Conservation (phyloP, 2,797 vertebrate genomes). For the Thunnus albacares region DNA sequence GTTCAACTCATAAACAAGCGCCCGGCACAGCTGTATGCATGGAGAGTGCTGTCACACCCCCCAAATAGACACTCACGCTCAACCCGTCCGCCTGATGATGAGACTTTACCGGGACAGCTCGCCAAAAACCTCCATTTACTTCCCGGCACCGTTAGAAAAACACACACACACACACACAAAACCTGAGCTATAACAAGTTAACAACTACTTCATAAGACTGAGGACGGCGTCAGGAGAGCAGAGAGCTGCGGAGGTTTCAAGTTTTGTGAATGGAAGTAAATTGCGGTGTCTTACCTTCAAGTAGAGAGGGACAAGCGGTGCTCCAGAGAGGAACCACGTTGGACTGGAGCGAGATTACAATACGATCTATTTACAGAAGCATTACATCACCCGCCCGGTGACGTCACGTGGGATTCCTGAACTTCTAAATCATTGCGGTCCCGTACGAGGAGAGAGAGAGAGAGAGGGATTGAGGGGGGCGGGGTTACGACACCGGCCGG, state of each 20-base stretch:
- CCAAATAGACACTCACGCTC: slow-evolving; percentile 73
- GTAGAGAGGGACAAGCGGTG: slow-evolving; percentile 91
- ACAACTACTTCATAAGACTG: background rate
- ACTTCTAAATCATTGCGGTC: slow-evolving; percentile 99
- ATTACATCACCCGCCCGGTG: slow-evolving; percentile 98
- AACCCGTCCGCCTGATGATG: slow-evolving; percentile 53
- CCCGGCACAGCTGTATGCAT: slow-evolving; percentile 66
- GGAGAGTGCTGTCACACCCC: slow-evolving; percentile 78
- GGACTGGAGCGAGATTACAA: slow-evolving; percentile 99
- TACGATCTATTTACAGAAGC: slow-evolving; percentile 99
- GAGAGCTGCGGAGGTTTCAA: slow-evolving; percentile 24
- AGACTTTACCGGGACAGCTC: slow-evolving; percentile 48
- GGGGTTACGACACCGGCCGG: slow-evolving; percentile 64
- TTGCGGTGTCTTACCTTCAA: slow-evolving; percentile 91
- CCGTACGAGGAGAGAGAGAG: slow-evolving; percentile 85
- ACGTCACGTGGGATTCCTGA: slow-evolving; percentile 99
- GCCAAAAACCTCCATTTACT: slow-evolving; percentile 50
- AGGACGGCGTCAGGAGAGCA: background rate
- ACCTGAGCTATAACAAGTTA: background rate
- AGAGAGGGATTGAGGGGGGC: slow-evolving; percentile 80
- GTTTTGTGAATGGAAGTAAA: slow-evolving; percentile 77
- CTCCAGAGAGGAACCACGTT: slow-evolving; percentile 98
- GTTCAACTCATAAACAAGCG: slow-evolving; percentile 68
- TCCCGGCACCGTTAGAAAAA: slow-evolving; percentile 20
- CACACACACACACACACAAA: background rate